Base-by-base conservation (phyloP, 2,888 invertebrate genomes). In the Macrosiphum euphorbiae region DNA sequence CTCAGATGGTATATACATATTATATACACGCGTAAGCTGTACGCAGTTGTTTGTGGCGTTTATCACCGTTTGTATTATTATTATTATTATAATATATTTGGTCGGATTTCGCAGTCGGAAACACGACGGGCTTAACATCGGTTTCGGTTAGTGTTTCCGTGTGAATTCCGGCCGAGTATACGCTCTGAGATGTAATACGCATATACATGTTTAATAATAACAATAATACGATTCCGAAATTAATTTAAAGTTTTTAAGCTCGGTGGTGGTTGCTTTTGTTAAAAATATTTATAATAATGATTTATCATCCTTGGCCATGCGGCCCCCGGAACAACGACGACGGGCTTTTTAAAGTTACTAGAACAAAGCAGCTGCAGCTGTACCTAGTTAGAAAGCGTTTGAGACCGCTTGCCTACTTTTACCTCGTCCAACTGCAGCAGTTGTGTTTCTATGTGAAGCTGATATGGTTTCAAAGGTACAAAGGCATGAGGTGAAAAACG, bases 91-190 rank as follows among this genome's bases (percentile, higher is more conserved):
- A 58, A 58, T 58, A 78, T 78, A 78, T 35, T 41, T 35, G 78
- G 78, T 78, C 35, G 78, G 78, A 78, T 78, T 78, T 41, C 8
- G 35, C 78, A 78, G 78, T 78, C 78, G 78, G 78, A 78, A 78
- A 78, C 20, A 78, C 35, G 35, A 78, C 35, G 35, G 35, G 78
- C 78, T 35, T 78, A 78, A 35, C 78, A 78, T 78, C 85, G 85
- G 44, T 85, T 85, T 44, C 85, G 26, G 85, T 44, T 85, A 44
- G 26, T 44, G 44, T 28, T 85, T 44, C 44, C 85, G 85, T 85
- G 85, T 85, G 28, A 85, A 85, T 85, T 85, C 85, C 85, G 13
- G 44, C 1, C 44, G 28, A 26, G 44, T 44, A 44, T 44, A 35
- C 35, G 35, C 78, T 78, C 78, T 41, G 20, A 78, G 20, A 78